Percentiles rank a stretch among this genome's conserved stretches.
Conservation (phyloP, 1,140 invertebrate genomes). For the Leguminivora glycinivorella region DNA sequence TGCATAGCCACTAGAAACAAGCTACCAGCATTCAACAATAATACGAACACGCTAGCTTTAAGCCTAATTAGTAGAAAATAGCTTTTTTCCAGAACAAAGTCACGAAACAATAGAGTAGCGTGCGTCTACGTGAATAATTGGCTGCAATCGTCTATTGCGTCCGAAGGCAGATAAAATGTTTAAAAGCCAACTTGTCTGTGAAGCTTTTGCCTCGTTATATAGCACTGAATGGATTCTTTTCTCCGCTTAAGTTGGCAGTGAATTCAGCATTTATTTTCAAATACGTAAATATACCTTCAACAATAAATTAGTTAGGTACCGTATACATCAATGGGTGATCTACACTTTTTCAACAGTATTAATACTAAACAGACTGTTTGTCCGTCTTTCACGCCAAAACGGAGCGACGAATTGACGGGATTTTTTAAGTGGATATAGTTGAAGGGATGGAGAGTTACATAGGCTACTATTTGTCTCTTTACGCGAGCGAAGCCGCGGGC, state of each 20-base stretch:
- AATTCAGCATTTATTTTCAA: conserved; percentile 1
- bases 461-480: no score
- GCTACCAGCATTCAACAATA: not conserved
- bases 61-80: conserved; percentile 20
- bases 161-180: conserved; percentile 23
- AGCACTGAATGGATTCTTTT: conserved; percentile 26
- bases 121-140: conserved; percentile 26
- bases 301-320: no score
- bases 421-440: no score
- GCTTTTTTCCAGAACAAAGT: conserved; percentile 7
- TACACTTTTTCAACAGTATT: no score
- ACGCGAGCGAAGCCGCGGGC: no score
- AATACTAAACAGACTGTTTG: no score
- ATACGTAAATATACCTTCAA: no score
- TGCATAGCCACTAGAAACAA: not conserved
- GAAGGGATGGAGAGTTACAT: no score
- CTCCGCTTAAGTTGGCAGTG: conserved; percentile 4
- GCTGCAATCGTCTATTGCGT: conserved; percentile 25
- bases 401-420: no score
- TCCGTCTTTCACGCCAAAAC: no score
- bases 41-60: not conserved
- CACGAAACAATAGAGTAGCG: conserved; percentile 16
- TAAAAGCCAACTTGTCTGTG: conserved; percentile 28
- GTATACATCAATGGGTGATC: no score
- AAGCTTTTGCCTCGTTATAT: conserved; percentile 8